phyloP scores from a whole-genome alignment of 1,140 invertebrate genomes.

The Hormaphis cornu region DNA sequence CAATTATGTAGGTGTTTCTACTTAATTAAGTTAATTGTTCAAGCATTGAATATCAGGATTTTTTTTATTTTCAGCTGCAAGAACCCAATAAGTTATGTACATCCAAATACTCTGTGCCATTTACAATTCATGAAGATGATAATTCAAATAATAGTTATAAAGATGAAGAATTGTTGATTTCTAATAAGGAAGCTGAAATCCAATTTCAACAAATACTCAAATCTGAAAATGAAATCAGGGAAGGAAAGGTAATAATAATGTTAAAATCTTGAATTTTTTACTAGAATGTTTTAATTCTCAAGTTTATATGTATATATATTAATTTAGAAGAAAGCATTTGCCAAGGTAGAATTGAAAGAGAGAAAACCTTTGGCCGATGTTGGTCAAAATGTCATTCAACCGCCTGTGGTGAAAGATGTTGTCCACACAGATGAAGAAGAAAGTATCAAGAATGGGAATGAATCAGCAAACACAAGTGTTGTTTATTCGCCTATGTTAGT shows the following conservation, averaged over 20 bases:
- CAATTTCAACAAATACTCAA: background rate
- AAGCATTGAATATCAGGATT: no score
- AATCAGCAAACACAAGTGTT: slow-evolving; percentile 39
- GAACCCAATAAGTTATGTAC: slow-evolving; percentile 4
- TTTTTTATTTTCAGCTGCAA: background rate
- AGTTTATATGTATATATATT: no score
- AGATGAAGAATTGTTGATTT: background rate
- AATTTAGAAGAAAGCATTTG: no score
- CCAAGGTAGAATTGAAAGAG: background rate
- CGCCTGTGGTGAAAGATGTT: background rate
- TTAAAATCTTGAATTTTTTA: no score
- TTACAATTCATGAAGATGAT: slow-evolving; percentile 23
- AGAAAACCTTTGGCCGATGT: slow-evolving; percentile 19
- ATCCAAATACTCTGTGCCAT: slow-evolving; percentile 8
- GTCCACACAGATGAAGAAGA: background rate
- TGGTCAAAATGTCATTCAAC: background rate
- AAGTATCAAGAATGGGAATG: background rate
- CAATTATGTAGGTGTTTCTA: background rate
- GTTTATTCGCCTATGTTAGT: slow-evolving; percentile 38
- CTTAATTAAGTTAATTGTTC: no score
- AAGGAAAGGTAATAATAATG: background rate
- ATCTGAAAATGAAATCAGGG: background rate
- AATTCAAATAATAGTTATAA: background rate
- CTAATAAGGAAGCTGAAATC: background rate
- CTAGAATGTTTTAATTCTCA: no score